Conservation (phyloP, 2,113 vertebrate species). For the Limnothrissa miodon region DNA sequence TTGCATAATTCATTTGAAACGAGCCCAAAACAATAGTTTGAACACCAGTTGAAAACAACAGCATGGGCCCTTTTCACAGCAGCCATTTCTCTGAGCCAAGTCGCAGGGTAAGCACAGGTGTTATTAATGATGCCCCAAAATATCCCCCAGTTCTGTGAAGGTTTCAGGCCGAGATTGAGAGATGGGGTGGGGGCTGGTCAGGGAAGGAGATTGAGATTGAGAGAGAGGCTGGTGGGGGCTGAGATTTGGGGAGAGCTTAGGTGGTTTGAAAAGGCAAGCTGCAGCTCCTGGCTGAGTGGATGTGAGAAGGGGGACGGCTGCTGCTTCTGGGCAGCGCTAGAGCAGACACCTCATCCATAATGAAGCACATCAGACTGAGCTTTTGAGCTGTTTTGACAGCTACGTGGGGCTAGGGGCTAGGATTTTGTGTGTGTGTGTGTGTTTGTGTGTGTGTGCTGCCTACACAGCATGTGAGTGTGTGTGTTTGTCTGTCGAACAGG, state of each 20-base stretch:
- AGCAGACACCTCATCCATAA: slow-evolving; percentile 1
- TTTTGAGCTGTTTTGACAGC: not conserved
- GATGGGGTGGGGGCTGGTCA: not conserved
- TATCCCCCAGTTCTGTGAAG: not conserved
- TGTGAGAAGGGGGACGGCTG: not conserved
- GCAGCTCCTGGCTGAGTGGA: not conserved
- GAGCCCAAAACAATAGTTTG: not conserved
- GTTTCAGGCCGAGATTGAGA: not conserved
- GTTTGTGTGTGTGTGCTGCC: not conserved
- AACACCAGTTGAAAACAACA: not conserved
- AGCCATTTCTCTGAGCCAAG: too few species aligned
- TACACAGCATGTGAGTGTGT: not conserved
- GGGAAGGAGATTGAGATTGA: not conserved
- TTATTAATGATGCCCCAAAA: too few species aligned
- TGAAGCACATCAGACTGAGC: not conserved
- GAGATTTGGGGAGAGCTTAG: not conserved
- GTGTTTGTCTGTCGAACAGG: not conserved
- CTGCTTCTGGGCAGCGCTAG: not conserved
- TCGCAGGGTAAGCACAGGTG: too few species aligned
- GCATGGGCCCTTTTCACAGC: too few species aligned
- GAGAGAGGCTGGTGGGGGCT: not conserved
- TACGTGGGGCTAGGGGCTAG: not conserved
- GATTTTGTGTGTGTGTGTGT: not conserved
- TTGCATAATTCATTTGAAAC: not conserved
- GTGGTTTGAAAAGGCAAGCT: not conserved